Base-by-base conservation (phyloP, 2,797 vertebrate genomes). In the Tragelaphus oryx region DNA sequence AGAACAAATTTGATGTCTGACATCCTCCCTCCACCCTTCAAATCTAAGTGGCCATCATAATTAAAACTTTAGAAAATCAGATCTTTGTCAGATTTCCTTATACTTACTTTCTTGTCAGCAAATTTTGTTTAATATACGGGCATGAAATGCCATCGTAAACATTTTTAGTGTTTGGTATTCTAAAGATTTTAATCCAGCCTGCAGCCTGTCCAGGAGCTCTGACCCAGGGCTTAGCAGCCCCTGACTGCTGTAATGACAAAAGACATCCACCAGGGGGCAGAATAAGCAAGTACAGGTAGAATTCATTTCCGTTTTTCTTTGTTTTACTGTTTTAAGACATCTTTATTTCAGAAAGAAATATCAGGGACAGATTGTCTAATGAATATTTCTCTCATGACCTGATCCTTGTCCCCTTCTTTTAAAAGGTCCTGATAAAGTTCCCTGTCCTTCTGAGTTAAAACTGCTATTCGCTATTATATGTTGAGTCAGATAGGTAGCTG, bases 261-360 rank as follows among this genome's bases (percentile, higher is more conserved):
- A 26, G 12, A 52, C 3, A 9, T 28, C 95, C 96, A 95, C 83
- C 89, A 96, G 95, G 90, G 87, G 81, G 87, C 68, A 60, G 65
- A 74, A 14, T 50, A 48, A 57, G 68, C 93, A 68, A 44, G 37
- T 14, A 4, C 4, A 33, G 57, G 46, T 24, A 88, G 46, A 44
- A 22, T 24, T 28, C 1, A 12, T 18, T 79, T 82, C n/a, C 24
- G 6, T 13, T 68, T 75, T 52, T n/a, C 20, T n/a, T 89, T 44
- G 20, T 24, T 62, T 48, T 46, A 3, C 12, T 71, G 5, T 37
- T 55, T 87, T 78, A 84, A 74, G 13, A 57, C 28, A 37, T 8
- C 28, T 60, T 50, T 48, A 20, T 71, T 33, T 92, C 57, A 57
- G 16, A 4, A 14, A 62, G 30, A 93, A 88, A 46, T 18, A 6